Evolutionary conservation across 2,113 vertebrate species (phyloP).

Genomic region (Cardinalis cardinalis): DNA sequence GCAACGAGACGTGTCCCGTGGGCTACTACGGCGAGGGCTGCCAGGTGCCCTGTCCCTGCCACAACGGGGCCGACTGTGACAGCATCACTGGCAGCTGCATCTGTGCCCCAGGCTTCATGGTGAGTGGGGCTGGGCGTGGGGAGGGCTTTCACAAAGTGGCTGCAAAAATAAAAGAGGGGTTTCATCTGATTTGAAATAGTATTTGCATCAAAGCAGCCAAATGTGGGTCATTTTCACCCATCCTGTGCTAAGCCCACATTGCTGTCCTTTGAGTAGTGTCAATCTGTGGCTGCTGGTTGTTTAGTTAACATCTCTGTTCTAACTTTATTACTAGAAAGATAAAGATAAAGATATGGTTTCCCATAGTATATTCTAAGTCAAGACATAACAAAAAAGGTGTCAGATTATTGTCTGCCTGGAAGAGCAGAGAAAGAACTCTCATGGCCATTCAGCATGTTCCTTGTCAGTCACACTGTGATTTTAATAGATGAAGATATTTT

Average conservation of each 20-base stretch:
- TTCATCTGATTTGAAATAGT: neutral
- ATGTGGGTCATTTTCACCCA: fast-evolving
- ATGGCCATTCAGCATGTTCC: conserved; percentile 34
- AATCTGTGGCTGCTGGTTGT: neutral
- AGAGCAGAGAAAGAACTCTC: conserved; percentile 34
- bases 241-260: neutral
- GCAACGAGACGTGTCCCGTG: conserved; percentile 90
- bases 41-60: conserved; percentile 82
- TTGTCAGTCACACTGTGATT: conserved; percentile 52
- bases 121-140: conserved; percentile 42
- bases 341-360: neutral
- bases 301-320: neutral
- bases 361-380: neutral
- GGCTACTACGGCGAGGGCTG: conserved; percentile 88
- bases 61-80: conserved; percentile 92
- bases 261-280: neutral
- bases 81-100: conserved; percentile 85
- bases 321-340: neutral
- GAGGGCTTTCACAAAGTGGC: neutral
- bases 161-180: neutral
- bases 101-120: conserved; percentile 91
- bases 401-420: conserved; percentile 42
- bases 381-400: conserved; percentile 39
- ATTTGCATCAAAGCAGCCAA: neutral
- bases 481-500: conserved; percentile 50